Evolutionary conservation across 2,113 vertebrate genomes (phyloP).

Genomic region (Apus apus): DNA sequence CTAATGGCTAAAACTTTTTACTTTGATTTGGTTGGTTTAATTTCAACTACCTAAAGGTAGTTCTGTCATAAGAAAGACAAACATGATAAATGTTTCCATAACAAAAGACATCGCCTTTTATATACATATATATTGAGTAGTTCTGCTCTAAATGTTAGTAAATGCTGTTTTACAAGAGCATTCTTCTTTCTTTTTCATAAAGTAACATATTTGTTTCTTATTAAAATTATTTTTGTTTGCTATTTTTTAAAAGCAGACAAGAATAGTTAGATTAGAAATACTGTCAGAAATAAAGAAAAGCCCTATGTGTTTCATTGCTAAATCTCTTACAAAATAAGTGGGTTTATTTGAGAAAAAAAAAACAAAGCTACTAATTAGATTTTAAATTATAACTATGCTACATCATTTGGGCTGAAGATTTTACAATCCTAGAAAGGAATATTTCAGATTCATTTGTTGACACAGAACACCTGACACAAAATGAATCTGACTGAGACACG

Average conservation of each 20-base stretch:
- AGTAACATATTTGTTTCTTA: neutral
- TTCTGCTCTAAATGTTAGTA: neutral
- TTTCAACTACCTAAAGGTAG: neutral
- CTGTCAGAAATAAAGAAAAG: neutral
- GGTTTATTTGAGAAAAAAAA: neutral
- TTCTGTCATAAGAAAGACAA: neutral
- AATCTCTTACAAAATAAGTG: neutral
- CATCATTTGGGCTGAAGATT: neutral
- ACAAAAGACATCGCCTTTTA: neutral
- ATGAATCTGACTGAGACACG: neutral
- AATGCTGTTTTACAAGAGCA: neutral
- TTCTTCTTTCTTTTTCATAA: neutral
- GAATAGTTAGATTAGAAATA: neutral
- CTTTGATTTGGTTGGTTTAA: neutral
- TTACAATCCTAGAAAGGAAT: neutral
- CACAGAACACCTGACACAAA: neutral
- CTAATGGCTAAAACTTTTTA: neutral
- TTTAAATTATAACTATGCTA: neutral
- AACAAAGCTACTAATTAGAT: neutral
- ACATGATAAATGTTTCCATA: neutral
- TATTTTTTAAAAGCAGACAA: neutral
- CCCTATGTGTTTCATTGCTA: neutral
- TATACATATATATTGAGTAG: neutral
- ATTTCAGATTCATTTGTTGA: neutral
- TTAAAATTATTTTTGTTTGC: rapidly evolving